A percentile compares a stretch with the other conserved stretches of the same genome.
Evolutionary conservation across 2,797 vertebrate genomes (phyloP).

Genomic region (Epinephelus coioides): DNA sequence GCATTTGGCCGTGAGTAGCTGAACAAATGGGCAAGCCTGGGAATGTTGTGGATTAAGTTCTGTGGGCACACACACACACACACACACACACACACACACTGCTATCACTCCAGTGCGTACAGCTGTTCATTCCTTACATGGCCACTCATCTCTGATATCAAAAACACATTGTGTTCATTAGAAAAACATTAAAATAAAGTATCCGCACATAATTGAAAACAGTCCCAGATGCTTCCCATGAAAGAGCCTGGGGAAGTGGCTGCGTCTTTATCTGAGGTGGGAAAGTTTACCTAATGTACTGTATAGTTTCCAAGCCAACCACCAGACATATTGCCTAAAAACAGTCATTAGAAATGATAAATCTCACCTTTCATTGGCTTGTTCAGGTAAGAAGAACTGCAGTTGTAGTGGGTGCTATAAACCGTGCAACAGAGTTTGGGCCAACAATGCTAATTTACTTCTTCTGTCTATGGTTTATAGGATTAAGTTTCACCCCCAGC

Average conservation of each 20-base stretch:
- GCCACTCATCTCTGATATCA: background rate
- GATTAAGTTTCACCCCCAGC: background rate
- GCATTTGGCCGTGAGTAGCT: slow-evolving; percentile 4
- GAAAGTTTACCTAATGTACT: background rate
- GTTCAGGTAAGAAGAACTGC: background rate
- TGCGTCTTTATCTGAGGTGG: background rate
- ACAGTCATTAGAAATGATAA: background rate
- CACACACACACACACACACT: background rate
- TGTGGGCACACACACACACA: background rate
- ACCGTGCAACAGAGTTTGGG: background rate
- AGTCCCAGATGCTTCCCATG: background rate
- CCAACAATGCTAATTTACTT: background rate
- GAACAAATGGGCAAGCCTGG: slow-evolving; percentile 27
- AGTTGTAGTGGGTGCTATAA: background rate
- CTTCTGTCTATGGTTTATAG: background rate
- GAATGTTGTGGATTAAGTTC: slow-evolving; percentile 7
- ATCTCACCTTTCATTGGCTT: background rate
- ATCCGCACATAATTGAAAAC: background rate
- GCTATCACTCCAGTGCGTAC: background rate
- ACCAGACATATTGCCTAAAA: background rate
- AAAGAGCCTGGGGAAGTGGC: no score
- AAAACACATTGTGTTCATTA: background rate
- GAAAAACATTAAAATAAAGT: background rate
- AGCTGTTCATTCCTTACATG: slow-evolving; percentile 30
- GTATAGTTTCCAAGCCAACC: background rate